Evolutionary conservation across 2,113 vertebrate genomes (phyloP).

Genomic region (Regulus satrapa): DNA sequence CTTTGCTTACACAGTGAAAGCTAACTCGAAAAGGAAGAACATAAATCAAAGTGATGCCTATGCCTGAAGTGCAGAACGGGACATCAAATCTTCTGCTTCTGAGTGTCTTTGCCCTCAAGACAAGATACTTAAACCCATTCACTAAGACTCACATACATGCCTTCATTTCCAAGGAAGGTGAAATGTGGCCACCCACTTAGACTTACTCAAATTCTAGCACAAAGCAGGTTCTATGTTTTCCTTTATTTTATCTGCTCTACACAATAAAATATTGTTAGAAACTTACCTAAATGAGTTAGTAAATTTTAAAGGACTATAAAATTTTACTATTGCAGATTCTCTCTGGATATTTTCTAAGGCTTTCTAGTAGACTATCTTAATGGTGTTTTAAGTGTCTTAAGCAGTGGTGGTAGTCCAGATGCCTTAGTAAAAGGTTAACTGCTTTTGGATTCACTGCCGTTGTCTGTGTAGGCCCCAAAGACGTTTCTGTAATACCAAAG

Average conservation of each 20-base stretch:
- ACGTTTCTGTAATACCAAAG: background rate
- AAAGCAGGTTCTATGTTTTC: background rate
- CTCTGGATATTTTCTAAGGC: background rate
- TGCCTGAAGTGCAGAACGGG: background rate
- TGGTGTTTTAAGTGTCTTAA: background rate
- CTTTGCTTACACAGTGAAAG: background rate
- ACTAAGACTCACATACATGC: background rate
- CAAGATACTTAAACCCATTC: background rate
- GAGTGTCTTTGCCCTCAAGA: background rate
- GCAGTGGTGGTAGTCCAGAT: background rate
- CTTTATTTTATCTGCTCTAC: background rate
- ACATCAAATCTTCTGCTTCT: background rate
- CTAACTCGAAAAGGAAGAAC: background rate
- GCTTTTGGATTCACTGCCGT: background rate
- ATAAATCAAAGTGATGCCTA: background rate
- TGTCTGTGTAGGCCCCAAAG: background rate
- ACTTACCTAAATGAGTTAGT: background rate
- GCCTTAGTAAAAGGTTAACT: background rate
- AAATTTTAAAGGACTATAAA: background rate
- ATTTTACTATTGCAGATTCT: background rate
- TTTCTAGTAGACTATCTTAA: background rate
- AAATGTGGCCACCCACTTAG: background rate
- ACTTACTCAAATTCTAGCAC: background rate
- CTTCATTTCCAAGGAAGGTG: background rate
- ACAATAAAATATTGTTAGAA: background rate